phyloP scores from a whole-genome alignment of 2,888 invertebrate species.

The Sympetrum striolatum region DNA sequence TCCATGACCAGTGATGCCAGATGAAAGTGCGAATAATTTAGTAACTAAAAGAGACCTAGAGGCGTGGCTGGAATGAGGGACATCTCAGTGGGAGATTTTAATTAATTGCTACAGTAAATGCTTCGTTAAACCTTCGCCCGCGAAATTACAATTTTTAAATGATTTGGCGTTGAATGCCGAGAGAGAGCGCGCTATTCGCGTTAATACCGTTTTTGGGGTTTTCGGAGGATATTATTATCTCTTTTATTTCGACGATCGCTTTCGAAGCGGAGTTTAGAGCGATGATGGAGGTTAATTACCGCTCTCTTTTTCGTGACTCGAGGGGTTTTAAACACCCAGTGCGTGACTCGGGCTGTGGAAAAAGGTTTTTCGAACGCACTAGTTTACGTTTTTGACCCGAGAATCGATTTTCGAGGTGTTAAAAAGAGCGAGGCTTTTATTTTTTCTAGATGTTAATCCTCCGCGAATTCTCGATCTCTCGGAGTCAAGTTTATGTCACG shows the following conservation, averaged over 20 bases:
- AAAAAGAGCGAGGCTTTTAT: background rate
- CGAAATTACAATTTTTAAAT: slow-evolving; percentile 13
- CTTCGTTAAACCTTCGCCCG: slow-evolving; percentile 1
- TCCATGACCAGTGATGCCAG: background rate
- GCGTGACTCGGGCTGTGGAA: background rate
- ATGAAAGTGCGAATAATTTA: slow-evolving; percentile 31
- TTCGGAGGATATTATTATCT: background rate
- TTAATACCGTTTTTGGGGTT: background rate
- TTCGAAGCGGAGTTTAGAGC: background rate
- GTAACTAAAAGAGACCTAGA: slow-evolving; percentile 4
- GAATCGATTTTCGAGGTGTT: background rate
- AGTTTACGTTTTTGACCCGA: background rate
- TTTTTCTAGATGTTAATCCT: background rate
- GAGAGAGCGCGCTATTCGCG: background rate
- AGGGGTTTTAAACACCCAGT: background rate
- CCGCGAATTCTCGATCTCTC: background rate
- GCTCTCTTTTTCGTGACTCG: background rate
- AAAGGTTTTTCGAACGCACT: background rate
- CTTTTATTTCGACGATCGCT: background rate
- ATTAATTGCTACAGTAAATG: slow-evolving; percentile 31
- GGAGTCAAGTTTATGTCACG: background rate
- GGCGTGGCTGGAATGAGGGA: background rate
- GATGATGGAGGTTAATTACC: background rate
- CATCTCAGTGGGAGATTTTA: slow-evolving; percentile 17
- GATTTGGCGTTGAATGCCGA: background rate